phyloP scores from a whole-genome alignment of 2,797 vertebrate species.

The Argentina silus region DNA sequence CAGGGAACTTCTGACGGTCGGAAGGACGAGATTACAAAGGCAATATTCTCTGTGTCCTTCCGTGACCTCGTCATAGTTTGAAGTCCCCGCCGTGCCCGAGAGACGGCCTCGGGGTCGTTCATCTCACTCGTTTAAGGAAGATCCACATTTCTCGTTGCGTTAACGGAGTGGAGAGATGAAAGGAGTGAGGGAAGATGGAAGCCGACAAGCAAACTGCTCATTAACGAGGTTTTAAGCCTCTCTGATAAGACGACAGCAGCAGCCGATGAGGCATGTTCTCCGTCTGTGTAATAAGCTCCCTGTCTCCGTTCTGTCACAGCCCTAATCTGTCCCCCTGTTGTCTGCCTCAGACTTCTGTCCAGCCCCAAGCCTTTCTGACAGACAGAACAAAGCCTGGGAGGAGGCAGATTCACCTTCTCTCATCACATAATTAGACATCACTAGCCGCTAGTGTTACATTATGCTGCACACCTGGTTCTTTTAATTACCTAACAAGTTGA shows the following conservation, averaged over 20 bases:
- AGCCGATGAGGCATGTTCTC: slow-evolving; percentile 29
- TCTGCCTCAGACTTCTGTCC: background rate
- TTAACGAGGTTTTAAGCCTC: slow-evolving; percentile 39
- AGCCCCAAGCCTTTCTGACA: slow-evolving; percentile 14
- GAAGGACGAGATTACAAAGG: no score
- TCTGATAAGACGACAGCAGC: slow-evolving; percentile 34
- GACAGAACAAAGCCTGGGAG: slow-evolving; percentile 43
- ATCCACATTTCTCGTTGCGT: slow-evolving; percentile 30
- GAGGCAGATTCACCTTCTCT: slow-evolving; percentile 30
- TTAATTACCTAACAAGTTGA: background rate
- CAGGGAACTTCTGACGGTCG: background rate
- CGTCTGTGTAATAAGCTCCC: slow-evolving; percentile 3
- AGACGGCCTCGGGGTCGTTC: slow-evolving; percentile 23
- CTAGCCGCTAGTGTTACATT: background rate
- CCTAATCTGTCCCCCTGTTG: slow-evolving; percentile 38
- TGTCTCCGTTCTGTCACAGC: slow-evolving; percentile 27
- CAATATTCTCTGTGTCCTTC: no score
- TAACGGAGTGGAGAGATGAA: slow-evolving; percentile 43
- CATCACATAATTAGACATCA: slow-evolving; percentile 18
- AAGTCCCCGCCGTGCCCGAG: slow-evolving; percentile 56
- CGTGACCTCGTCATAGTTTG: background rate
- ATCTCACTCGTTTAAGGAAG: slow-evolving; percentile 25
- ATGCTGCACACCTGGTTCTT: background rate
- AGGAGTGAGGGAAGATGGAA: slow-evolving; percentile 29
- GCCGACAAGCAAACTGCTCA: slow-evolving; percentile 55